Evolutionary conservation across 2,113 vertebrate species (phyloP), one percentile per base, ranked within the genome.

Genomic region (Pollachius pollachius): DNA sequence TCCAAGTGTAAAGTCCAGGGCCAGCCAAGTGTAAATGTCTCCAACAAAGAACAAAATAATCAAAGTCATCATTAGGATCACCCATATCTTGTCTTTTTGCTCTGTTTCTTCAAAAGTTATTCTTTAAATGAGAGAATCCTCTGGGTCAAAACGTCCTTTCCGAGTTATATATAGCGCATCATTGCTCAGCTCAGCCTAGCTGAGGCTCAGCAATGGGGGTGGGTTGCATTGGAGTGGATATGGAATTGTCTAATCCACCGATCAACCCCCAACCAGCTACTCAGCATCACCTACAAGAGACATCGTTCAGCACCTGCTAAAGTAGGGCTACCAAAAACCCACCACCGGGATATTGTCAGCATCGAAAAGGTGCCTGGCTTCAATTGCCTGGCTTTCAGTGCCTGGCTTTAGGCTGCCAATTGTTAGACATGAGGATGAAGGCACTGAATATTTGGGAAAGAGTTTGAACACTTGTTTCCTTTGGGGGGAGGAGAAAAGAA

Each of bases 231-330:
- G 76, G 74, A 80, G 15, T 16, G 25, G 7, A 17, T 34, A 67
- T 56, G 18, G 61, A 15, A 34, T n/a, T n/a, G 54, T 68, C 63
- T 66, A 13, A 52, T 69, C 75, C 60, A 58, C 65, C 70, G 70
- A 54, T 37, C 23, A 23, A 23, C 61, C 68, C n/a, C 77, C 64
- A 61, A 60, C 73, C 64, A 68, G 68, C 75, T 66, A 73, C 77
- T 80, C 71, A 61, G 80, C 64, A 61, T 73, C 62, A 59, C 41
- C 41, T 48, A 48, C 41, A 13, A 13, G 41, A 48, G 41, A 48
- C 41, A 82, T 71, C 77, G 71, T 87, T 77, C 85, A 89, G 75
- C 77, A 87, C 76, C 79, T 87, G 79, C 84, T 88, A 73, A 75
- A 60, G n/a, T 37, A 64, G 15, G 62, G 62, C 13, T 76, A 85